Conservation (phyloP, 2,888 invertebrate genomes). For the Andricus quercusramuli region DNA sequence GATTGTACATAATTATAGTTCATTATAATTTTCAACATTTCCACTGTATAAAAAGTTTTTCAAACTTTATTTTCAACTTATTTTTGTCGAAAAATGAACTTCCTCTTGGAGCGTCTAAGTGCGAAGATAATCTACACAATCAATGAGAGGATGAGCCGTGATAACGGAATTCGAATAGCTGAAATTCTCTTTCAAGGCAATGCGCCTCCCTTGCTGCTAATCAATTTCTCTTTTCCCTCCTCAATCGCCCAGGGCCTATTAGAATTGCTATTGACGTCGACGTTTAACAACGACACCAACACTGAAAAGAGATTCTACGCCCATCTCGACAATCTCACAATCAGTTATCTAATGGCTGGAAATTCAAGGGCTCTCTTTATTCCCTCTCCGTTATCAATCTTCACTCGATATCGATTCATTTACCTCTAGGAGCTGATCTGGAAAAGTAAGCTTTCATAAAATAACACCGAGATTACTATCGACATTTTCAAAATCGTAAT, state of each 20-base stretch:
- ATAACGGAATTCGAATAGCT: background rate
- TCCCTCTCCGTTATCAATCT: background rate
- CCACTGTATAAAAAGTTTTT: too few species aligned
- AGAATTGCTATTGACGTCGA: constrained; percentile 4
- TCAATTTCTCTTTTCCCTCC: constrained; percentile 53
- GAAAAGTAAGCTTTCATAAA: background rate
- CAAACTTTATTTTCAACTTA: too few species aligned
- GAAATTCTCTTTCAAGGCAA: constrained; percentile 21
- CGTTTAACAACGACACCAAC: background rate
- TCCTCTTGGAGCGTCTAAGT: background rate
- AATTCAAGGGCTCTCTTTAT: background rate
- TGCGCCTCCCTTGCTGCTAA: constrained; percentile 34
- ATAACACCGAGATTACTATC: background rate
- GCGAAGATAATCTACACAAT: constrained; percentile 4
- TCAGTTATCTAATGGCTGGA: background rate
- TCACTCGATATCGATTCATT: background rate
- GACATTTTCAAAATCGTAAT: background rate
- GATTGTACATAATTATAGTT: too few species aligned
- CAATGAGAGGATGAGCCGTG: background rate
- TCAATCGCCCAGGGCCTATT: constrained; percentile 5
- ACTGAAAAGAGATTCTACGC: background rate
- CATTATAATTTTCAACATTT: too few species aligned
- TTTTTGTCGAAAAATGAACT: too few species aligned
- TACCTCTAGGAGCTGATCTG: background rate
- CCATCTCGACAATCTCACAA: background rate